Percentiles rank a stretch among this genome's conserved stretches.
Conservation (phyloP, 2,888 invertebrate genomes). For the Lithodes maja region DNA sequence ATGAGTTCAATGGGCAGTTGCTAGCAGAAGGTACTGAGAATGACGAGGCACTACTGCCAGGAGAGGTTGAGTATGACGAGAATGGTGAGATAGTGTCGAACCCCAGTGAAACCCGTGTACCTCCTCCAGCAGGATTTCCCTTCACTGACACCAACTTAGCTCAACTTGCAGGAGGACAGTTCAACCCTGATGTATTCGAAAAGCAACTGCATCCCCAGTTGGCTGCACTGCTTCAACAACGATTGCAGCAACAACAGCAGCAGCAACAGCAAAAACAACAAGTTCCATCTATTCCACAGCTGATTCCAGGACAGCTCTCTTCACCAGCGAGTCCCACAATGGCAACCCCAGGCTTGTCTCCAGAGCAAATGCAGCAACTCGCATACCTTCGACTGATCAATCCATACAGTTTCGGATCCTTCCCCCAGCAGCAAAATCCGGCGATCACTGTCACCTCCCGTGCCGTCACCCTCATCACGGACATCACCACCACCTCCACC, state of each 20-base stretch:
- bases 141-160: constrained; percentile 66
- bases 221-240: constrained; percentile 55
- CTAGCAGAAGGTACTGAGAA: constrained; percentile 93
- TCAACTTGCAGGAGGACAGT: constrained; percentile 80
- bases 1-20: constrained; percentile 87
- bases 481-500: constrained; percentile 82
- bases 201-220: constrained; percentile 75
- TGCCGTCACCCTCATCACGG: constrained; percentile 87
- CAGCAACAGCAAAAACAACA: constrained; percentile 23
- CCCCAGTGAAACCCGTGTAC: constrained; percentile 59
- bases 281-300: constrained; percentile 39
- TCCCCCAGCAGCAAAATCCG: constrained; percentile 80
- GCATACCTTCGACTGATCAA: constrained; percentile 79
- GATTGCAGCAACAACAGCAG: constrained; percentile 35
- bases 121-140: constrained; percentile 69
- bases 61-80: constrained; percentile 88
- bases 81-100: constrained; percentile 78
- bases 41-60: constrained; percentile 78
- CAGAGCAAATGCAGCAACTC: constrained; percentile 84
- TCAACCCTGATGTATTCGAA: constrained; percentile 83
- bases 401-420: constrained; percentile 71
- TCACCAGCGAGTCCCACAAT: constrained; percentile 39
- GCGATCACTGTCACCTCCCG: constrained; percentile 90
- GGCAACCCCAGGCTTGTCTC: constrained; percentile 75
- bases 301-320: constrained; percentile 53